Base-by-base conservation (phyloP, 2,113 vertebrate genomes). In the human (Homo sapiens) region DNA sequence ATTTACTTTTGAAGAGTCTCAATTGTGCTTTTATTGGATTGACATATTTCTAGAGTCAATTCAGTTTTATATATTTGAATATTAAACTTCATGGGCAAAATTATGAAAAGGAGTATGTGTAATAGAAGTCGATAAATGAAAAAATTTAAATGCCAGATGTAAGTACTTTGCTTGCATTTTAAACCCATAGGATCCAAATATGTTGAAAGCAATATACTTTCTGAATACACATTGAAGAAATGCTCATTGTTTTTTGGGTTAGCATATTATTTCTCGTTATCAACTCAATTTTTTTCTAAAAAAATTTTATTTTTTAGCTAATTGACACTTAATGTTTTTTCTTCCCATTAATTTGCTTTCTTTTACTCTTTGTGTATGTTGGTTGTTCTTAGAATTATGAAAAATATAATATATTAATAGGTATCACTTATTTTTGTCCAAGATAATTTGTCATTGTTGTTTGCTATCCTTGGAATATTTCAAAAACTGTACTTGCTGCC, bases 41-140 rank as follows among this genome's bases (percentile, higher is more conserved):
- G 8, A 48, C 27, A 57, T 38, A 88, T 89, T 97, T 97, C 59
- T 89, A 57, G 59, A 81, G 92, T 98, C 40, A 84, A 10, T 92
- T 94, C n/a, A 85, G 85, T 90, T 94, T 83, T 92, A 76, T 78
- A 10, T 18, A 13, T 95, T 97, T 95, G 43, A 83, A 90, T 79
- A 76, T 52, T 14, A 96, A 55, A 55, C 14, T 96, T 96, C 94
- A 57, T 86, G 93, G 80, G 79, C 55, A 87, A 97, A 90, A 80
- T 55, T 87, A 96, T 64, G 38, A 45, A 68, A 59, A 93, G 98
- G 90, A n/a, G 50, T 18, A 85, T 97, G 79, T 40, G 45, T 97
- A 91, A 96, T 50, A 68, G 17, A 45, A 70, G 76, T 50, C 40
- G 6, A 76, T 6, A 73, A 48, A 70, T 48, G 38, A 68, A 59